phyloP scores from a whole-genome alignment of 2,113 vertebrate genomes.

The Ginglymostoma cirratum region DNA sequence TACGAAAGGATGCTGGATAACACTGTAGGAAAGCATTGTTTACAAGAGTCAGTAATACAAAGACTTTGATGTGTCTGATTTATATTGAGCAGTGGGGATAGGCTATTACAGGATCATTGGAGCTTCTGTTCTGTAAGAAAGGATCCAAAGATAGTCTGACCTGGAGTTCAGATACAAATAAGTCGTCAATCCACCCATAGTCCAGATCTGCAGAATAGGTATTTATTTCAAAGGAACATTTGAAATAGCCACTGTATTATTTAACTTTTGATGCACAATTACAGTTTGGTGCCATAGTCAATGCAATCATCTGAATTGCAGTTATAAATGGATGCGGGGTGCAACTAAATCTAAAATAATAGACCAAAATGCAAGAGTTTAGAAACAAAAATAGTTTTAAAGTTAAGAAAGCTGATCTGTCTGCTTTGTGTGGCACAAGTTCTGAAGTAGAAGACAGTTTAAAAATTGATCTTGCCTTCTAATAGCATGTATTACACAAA shows the following conservation, averaged over 20 bases:
- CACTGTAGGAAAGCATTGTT: not conserved
- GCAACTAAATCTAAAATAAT: not conserved
- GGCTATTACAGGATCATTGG: not conserved
- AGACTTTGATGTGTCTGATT: not conserved
- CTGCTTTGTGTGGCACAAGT: not conserved
- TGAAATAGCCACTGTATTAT: slow-evolving; percentile 18
- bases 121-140: not conserved
- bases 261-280: slow-evolving; percentile 14
- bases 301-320: slow-evolving; percentile 7
- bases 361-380: not conserved
- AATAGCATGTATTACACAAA: not conserved
- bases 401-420: not conserved
- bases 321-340: not conserved
- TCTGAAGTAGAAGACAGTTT: not conserved
- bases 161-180: not conserved
- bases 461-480: not conserved
- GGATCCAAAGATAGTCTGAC: not conserved
- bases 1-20: not conserved
- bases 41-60: not conserved
- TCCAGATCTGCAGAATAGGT: not conserved
- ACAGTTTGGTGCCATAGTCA: slow-evolving; percentile 6
- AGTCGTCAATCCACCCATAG: not conserved
- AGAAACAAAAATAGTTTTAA: not conserved
- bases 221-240: slow-evolving; percentile 34
- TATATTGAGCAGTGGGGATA: not conserved